A percentile compares a stretch with the other conserved stretches of the same genome.
Evolutionary conservation across 2,113 vertebrate genomes (phyloP).

Genomic region (Megaleporinus macrocephalus): DNA sequence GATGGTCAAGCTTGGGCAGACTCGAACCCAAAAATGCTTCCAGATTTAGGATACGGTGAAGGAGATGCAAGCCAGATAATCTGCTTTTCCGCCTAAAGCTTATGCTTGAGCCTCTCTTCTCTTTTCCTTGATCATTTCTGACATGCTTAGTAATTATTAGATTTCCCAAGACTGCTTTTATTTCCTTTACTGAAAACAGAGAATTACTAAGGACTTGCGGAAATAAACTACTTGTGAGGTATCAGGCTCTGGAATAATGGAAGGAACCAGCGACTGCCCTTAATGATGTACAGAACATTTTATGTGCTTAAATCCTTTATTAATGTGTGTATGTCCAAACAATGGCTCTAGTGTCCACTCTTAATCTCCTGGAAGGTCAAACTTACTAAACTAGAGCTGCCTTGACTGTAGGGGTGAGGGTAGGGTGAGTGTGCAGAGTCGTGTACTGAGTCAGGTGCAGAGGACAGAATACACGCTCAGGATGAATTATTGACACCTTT

Average conservation of each 20-base stretch:
- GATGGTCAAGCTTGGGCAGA: conserved; percentile 50
- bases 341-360: not conserved
- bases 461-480: conserved; percentile 36
- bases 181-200: conserved; percentile 12
- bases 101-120: conserved; percentile 5
- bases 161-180: conserved; percentile 1
- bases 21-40: conserved; percentile 42
- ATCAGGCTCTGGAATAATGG: not conserved
- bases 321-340: no score
- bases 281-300: no score
- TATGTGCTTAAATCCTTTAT: no score
- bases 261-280: not conserved
- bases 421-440: not conserved
- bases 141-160: conserved; percentile 25
- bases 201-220: conserved; percentile 1
- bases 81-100: conserved; percentile 6
- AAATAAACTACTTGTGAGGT: not conserved
- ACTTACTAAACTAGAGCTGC: not conserved
- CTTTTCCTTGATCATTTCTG: conserved; percentile 32
- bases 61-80: not conserved
- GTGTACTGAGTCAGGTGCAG: conserved; percentile 4
- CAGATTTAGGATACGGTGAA: conserved; percentile 33
- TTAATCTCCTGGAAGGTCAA: not conserved
- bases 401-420: not conserved
- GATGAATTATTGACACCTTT: conserved; percentile 57